Conservation (phyloP, 23 tunicate species). For the Ascidia mentula region DNA sequence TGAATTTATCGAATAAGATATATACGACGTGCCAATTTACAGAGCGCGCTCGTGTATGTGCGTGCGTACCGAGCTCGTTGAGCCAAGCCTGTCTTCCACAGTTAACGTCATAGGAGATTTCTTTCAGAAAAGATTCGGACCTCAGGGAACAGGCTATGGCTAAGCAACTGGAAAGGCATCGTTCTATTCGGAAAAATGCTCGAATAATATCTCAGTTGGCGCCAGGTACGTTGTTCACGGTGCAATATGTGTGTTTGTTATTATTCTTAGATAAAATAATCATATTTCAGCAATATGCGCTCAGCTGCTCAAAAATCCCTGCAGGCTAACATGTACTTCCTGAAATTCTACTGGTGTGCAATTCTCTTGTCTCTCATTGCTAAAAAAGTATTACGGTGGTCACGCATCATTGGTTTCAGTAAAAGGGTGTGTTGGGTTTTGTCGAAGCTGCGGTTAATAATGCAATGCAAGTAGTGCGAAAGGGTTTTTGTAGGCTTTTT, state of each 20-base stretch:
- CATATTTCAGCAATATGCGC: too few relatives aligned
- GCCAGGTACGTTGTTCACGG: slow-evolving; percentile 10
- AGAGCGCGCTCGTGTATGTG: neutral
- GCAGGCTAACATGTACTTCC: too few relatives aligned
- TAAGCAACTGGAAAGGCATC: slow-evolving; percentile 29
- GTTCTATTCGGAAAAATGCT: slow-evolving; percentile 28
- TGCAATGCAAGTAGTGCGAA: too few relatives aligned
- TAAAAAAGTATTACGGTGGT: too few relatives aligned
- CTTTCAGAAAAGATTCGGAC: neutral
- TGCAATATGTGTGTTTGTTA: neutral
- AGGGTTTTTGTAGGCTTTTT: too few relatives aligned
- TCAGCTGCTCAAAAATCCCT: too few relatives aligned
- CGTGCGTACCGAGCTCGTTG: neutral
- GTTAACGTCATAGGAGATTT: neutral
- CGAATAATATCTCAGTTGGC: slow-evolving; percentile 14
- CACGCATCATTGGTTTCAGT: too few relatives aligned
- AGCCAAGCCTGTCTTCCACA: neutral
- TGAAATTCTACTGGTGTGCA: too few relatives aligned
- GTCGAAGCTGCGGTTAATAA: too few relatives aligned
- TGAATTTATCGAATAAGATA: neutral
- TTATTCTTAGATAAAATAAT: neutral
- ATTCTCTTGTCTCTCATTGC: too few relatives aligned
- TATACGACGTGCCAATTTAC: slow-evolving; percentile 2
- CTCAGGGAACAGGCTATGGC: neutral
- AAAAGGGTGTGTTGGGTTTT: too few relatives aligned